Evolutionary conservation across 2,113 vertebrate species (phyloP).

Genomic region (Lonchura striata): DNA sequence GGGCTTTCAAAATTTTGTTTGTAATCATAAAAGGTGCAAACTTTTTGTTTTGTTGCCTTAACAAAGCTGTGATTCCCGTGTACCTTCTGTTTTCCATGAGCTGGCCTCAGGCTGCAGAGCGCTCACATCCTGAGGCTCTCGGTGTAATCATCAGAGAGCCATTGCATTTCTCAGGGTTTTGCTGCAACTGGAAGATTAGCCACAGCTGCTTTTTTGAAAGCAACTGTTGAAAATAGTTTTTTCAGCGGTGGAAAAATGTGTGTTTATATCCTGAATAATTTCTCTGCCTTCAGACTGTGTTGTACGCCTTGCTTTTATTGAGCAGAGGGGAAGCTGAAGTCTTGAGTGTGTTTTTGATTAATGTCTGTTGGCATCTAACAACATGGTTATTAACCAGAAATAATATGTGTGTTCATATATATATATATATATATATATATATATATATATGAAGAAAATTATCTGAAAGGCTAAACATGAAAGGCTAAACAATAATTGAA

Average conservation of each 20-base stretch:
- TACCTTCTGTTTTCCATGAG: neutral
- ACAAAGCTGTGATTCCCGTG: neutral
- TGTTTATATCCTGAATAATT: neutral
- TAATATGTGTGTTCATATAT: too few relatives aligned
- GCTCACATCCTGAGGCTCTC: neutral
- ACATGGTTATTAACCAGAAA: too few relatives aligned
- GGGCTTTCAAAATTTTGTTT: neutral
- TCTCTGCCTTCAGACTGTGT: neutral
- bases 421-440: too few relatives aligned
- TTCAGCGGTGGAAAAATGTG: neutral
- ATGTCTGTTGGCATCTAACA: neutral
- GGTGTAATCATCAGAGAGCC: neutral
- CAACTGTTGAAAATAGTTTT: neutral
- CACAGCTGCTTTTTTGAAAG: neutral
- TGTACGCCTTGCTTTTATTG: neutral
- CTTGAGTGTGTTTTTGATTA: neutral
- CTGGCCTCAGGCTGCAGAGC: neutral
- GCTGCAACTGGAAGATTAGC: neutral
- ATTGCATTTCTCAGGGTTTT: neutral
- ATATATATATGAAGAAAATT: neutral
- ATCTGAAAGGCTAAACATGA: neutral
- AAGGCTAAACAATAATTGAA: neutral
- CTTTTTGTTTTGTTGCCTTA: neutral
- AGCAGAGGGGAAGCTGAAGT: neutral
- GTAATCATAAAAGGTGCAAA: neutral